Base-by-base conservation (phyloP, 2,113 vertebrate genomes). In the Phalacrocorax carbo region DNA sequence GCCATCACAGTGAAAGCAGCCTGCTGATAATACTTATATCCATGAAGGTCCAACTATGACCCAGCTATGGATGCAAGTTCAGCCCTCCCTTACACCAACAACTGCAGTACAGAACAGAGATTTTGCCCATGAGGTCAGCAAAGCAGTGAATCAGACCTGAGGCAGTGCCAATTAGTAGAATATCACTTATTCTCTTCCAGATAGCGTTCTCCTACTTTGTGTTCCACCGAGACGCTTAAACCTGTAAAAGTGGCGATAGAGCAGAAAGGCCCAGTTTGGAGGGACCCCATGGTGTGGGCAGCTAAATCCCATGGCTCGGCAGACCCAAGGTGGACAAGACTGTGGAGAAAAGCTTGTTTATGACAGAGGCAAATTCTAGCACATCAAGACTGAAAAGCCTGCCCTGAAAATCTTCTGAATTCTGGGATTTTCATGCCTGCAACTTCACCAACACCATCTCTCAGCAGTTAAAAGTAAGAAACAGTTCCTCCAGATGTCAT, bases 271-370 rank as follows among this genome's bases (percentile, higher is more conserved):
- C 44, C 90, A 42, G 32, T 34, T 19, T 44, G 82, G 79, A 76
- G 10, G 29, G 66, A 73, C 5, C 27, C 32, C 44, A 0, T 0
- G 54, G 40, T 4, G 3, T 17, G 68, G 72, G 80, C 72, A 89
- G 44, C 30, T 1, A 29, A 72, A 34, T 34, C 58, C 25, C 13
- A 4, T 0, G 2, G 70, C 58, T 88, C 68, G 44, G 82, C 36
- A 61, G 49, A 21, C 9, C 54, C 36, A 36, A 32, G 36, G 68
- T 2, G 1, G 51, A 7, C 12, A 68, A 69, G 44, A 8, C 58
- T 8, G 26, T 29, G 54, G 29, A 65, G 32, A 54, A 77, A 70
- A 88, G 40, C 64, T 64, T 54, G 11, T 38, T 81, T 58, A 58
- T 6, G 13, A 51, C 32, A 72, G 76, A 72, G n/a, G 38, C 72